These are phyloP conservation scores for Saccostrea cuccullata DNA, from an alignment of 1,140 invertebrate genomes.

Conservation along the genomic window DNA sequence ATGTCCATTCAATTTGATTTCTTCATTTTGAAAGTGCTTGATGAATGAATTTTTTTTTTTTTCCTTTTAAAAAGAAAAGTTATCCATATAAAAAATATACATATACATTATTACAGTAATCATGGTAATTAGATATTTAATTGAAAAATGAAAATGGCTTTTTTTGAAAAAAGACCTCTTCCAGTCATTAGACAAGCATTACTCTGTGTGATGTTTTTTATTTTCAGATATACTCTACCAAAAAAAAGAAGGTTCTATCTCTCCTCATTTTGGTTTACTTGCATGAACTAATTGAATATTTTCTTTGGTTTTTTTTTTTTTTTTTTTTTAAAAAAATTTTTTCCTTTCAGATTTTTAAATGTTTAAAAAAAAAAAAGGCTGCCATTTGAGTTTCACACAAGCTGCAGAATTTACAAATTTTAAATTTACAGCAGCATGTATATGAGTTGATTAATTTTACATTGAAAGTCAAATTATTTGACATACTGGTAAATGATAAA, in stretches of 20 bases:
- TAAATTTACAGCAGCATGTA: neutral
- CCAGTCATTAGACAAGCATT: neutral
- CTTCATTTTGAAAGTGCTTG: neutral
- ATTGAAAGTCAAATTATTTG: neutral
- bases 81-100: neutral
- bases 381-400: neutral
- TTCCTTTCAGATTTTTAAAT: neutral
- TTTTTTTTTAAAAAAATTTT: neutral
- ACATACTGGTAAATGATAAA: neutral
- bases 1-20: neutral
- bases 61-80: neutral
- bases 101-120: no score
- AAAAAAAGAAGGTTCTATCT: constrained; percentile 27
- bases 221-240: constrained; percentile 23
- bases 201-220: neutral
- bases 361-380: neutral
- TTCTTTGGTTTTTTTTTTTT: neutral
- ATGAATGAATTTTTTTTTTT: neutral
- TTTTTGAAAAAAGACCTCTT: no score
- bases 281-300: constrained; percentile 1
- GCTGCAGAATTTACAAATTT: neutral
- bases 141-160: no score
- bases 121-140: neutral
- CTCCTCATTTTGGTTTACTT: constrained; percentile 4
- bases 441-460: constrained; percentile 10